These are phyloP conservation scores for Heptranchias perlo DNA, from an alignment of 2,113 vertebrate genomes.

Conservation along the genomic window DNA sequence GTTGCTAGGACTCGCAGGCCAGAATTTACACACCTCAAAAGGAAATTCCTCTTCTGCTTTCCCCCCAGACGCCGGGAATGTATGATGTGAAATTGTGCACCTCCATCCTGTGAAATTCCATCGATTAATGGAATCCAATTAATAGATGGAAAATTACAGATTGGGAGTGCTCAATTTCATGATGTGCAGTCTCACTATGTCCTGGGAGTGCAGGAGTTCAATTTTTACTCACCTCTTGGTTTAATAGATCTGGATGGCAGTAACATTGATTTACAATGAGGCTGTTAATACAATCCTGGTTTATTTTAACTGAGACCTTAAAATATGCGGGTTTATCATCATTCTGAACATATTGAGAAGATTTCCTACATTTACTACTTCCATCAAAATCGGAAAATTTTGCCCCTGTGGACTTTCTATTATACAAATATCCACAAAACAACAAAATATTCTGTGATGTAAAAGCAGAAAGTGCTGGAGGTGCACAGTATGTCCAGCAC, in stretches of 20 bases:
- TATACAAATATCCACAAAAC: too few species aligned
- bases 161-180: not conserved
- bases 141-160: not conserved
- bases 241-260: not conserved
- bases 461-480: too few species aligned
- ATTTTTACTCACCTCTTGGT: not conserved
- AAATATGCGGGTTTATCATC: not conserved
- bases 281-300: not conserved
- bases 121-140: not conserved
- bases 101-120: too few species aligned
- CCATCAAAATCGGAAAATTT: too few species aligned
- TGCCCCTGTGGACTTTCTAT: too few species aligned
- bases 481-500: too few species aligned
- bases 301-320: not conserved
- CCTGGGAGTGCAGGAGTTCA: not conserved
- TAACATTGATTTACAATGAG: not conserved
- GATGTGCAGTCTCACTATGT: not conserved
- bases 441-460: too few species aligned
- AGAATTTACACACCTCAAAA: too few species aligned
- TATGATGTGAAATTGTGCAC: too few species aligned
- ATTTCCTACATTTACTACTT: not conserved
- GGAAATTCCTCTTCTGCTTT: too few species aligned
- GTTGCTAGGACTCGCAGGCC: too few species aligned
- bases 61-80: too few species aligned
- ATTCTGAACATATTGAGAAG: not conserved